Evolutionary conservation across 2,888 invertebrate genomes (phyloP).

Genomic region (Cloeon dipterum): DNA sequence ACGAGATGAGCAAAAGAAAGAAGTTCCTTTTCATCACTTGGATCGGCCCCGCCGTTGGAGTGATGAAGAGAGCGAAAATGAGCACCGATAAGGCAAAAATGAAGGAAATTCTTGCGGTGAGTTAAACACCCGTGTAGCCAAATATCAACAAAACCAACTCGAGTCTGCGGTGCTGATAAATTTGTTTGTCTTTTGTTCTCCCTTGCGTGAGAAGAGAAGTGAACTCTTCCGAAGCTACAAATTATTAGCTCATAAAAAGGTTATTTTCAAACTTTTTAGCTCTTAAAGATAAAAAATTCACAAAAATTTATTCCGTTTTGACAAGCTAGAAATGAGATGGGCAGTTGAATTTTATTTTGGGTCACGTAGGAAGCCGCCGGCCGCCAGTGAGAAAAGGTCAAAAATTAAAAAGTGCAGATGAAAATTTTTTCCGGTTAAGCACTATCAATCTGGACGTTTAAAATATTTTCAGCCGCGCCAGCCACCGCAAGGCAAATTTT

Average conservation of each 20-base stretch:
- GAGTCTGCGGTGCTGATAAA: background rate
- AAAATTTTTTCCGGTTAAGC: background rate
- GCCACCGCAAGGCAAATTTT: too few species aligned
- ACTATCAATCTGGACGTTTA: background rate
- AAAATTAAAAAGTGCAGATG: too few species aligned
- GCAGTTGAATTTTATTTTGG: too few species aligned
- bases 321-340: too few species aligned
- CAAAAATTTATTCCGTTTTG: too few species aligned
- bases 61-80: conserved; percentile 59
- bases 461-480: too few species aligned
- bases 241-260: too few species aligned
- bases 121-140: conserved; percentile 13
- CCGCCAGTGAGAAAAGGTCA: too few species aligned
- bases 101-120: conserved; percentile 50
- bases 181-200: background rate
- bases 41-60: conserved; percentile 49
- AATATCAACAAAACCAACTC: background rate
- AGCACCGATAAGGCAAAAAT: conserved; percentile 59
- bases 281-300: too few species aligned
- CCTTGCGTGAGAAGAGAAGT: background rate
- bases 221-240: too few species aligned
- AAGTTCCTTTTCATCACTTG: conserved; percentile 60
- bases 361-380: too few species aligned
- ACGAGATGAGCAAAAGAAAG: conserved; percentile 60
- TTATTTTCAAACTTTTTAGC: too few species aligned